Conservation (phyloP, 2,113 vertebrate genomes). For the Eublepharis macularius region DNA sequence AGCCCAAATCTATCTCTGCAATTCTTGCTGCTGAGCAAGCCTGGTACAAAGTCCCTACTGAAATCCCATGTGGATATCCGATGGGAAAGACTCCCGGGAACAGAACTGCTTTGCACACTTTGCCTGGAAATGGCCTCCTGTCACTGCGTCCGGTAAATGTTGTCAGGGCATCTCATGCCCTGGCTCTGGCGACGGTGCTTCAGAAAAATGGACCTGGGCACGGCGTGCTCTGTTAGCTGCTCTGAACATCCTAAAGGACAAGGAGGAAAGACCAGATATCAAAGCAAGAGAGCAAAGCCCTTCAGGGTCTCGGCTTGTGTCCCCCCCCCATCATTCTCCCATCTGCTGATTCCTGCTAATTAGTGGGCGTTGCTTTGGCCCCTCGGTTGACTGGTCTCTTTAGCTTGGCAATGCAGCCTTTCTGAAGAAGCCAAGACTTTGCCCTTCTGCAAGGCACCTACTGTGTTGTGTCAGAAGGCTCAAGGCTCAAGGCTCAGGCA, state of each 20-base stretch:
- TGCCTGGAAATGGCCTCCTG: too few relatives aligned
- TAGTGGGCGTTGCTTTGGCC: neutral
- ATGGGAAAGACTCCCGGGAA: too few relatives aligned
- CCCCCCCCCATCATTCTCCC: neutral
- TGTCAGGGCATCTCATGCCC: too few relatives aligned
- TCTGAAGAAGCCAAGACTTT: rapidly evolving
- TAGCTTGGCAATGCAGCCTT: neutral
- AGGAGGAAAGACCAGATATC: neutral
- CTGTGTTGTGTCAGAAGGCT: neutral
- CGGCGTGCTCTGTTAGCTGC: too few relatives aligned
- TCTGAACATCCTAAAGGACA: neutral
- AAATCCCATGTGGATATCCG: too few relatives aligned
- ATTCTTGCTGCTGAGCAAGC: too few relatives aligned
- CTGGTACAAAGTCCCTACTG: too few relatives aligned
- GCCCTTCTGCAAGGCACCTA: neutral
- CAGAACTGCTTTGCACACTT: too few relatives aligned
- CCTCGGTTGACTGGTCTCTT: neutral
- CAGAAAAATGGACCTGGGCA: neutral
- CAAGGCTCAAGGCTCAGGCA: neutral
- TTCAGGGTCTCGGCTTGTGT: neutral
- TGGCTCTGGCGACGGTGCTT: neutral
- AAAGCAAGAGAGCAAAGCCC: neutral
- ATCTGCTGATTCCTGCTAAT: slow-evolving; percentile 21
- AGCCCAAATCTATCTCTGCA: too few relatives aligned
- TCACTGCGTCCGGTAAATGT: too few relatives aligned